These are phyloP conservation scores for Proisotoma minuta DNA, from an alignment of 2,888 invertebrate species.

Conservation along the genomic window DNA sequence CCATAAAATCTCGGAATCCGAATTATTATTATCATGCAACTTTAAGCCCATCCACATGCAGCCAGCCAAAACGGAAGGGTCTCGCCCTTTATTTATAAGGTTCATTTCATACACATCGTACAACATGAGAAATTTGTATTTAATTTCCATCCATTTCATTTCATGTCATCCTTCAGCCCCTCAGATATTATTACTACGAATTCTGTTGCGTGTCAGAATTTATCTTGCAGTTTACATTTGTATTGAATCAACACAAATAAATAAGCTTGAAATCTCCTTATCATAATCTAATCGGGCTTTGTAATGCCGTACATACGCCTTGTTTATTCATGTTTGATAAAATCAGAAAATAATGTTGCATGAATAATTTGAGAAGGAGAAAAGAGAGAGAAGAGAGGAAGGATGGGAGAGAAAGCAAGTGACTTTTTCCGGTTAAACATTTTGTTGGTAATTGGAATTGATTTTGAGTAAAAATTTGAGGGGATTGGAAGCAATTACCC, in stretches of 20 bases:
- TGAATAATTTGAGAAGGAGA: too few relatives aligned
- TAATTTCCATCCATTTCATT: background rate
- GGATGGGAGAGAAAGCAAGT: background rate
- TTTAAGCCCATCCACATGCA: background rate
- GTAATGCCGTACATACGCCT: background rate
- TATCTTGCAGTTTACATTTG: background rate
- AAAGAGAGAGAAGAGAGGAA: background rate
- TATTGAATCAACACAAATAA: background rate
- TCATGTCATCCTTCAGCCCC: background rate
- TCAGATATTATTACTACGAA: background rate
- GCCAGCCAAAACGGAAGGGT: background rate
- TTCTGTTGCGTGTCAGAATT: slow-evolving; percentile 4
- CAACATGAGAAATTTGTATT: slow-evolving; percentile 6
- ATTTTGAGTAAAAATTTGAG: slow-evolving; percentile 20
- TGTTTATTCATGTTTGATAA: slow-evolving; percentile 5
- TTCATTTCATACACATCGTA: slow-evolving; percentile 3
- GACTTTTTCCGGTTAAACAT: background rate
- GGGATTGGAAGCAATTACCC: slow-evolving; percentile 9
- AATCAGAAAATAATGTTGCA: background rate
- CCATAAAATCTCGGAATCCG: slow-evolving; percentile 3
- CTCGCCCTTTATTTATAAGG: slow-evolving; percentile 3
- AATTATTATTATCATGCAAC: slow-evolving; percentile 1
- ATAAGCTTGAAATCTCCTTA: background rate
- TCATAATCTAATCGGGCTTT: slow-evolving; percentile 5
- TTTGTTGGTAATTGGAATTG: slow-evolving; percentile 2